Evolutionary conservation across 2,113 vertebrate species (phyloP).

Genomic region (Amphilophus citrinellus): DNA sequence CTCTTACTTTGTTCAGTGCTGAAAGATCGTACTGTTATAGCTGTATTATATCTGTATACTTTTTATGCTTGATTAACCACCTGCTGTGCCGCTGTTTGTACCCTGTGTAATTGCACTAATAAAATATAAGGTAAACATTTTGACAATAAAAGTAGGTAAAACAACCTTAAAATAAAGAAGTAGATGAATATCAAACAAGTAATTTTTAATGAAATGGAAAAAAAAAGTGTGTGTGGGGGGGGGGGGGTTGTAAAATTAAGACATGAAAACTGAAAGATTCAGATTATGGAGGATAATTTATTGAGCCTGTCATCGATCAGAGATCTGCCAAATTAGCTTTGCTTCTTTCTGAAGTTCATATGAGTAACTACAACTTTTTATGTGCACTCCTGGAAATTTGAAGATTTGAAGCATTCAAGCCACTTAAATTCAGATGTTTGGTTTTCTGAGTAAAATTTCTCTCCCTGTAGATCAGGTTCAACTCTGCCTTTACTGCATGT

Average conservation of each 20-base stretch:
- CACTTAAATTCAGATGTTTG: no score
- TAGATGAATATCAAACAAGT: not conserved
- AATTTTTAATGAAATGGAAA: not conserved
- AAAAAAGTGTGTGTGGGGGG: no score
- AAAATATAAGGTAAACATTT: rapidly evolving
- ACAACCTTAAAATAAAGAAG: not conserved
- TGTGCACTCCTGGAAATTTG: not conserved
- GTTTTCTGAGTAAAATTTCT: no score
- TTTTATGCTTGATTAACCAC: not conserved
- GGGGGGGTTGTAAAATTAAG: not conserved
- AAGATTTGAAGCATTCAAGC: not conserved
- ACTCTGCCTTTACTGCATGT: no score
- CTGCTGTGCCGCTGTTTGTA: not conserved
- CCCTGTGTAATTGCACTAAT: rapidly evolving
- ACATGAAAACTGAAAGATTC: not conserved
- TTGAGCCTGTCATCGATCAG: not conserved
- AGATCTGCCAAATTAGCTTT: not conserved
- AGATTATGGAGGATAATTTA: not conserved
- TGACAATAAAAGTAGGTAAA: not conserved
- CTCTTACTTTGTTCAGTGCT: not conserved
- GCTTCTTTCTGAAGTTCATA: not conserved
- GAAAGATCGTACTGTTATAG: no score
- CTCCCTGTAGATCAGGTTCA: no score
- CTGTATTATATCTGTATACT: not conserved
- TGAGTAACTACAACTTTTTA: not conserved